Conservation (phyloP, 2,113 vertebrate species). For the Tetraodon nigroviridis region DNA sequence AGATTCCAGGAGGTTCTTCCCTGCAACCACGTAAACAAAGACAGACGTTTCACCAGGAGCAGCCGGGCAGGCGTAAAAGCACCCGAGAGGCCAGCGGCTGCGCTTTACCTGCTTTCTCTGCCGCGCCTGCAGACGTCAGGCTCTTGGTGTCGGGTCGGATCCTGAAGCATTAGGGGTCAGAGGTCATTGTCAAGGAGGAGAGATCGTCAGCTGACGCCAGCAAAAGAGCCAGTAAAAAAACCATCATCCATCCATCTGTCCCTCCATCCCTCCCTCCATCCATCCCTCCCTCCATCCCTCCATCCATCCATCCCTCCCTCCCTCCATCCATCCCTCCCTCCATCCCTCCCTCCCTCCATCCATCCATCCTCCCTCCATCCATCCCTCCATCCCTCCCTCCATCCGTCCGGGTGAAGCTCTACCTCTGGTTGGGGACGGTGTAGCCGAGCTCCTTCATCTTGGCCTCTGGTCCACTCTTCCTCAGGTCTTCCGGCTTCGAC, state of each 20-base stretch:
- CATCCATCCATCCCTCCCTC: too few relatives aligned
- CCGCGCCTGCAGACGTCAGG: slow-evolving; percentile 76
- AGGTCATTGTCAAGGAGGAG: neutral
- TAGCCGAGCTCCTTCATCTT: slow-evolving; percentile 80
- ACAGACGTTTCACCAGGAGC: too few relatives aligned
- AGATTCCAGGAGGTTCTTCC: slow-evolving; percentile 81
- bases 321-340: too few relatives aligned
- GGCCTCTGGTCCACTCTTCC: neutral
- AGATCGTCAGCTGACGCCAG: slow-evolving; percentile 83
- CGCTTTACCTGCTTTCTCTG: slow-evolving; percentile 78
- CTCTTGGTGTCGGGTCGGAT: slow-evolving; percentile 86
- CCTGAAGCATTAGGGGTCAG: slow-evolving; percentile 66
- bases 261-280: too few relatives aligned
- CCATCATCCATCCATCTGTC: slow-evolving; percentile 63
- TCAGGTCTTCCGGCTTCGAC: slow-evolving; percentile 14
- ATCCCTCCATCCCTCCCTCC: neutral
- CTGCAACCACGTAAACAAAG: slow-evolving; percentile 65
- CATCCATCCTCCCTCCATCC: too few relatives aligned
- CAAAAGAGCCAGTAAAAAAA: slow-evolving; percentile 78
- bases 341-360: too few relatives aligned
- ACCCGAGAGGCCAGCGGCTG: neutral
- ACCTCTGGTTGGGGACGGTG: slow-evolving; percentile 88
- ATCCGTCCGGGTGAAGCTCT: neutral
- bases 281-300: too few relatives aligned
- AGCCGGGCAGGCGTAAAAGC: too few relatives aligned